These are phyloP conservation scores for Zootoca vivipara DNA, from an alignment of 2,113 vertebrate genomes.

Conservation along the genomic window DNA sequence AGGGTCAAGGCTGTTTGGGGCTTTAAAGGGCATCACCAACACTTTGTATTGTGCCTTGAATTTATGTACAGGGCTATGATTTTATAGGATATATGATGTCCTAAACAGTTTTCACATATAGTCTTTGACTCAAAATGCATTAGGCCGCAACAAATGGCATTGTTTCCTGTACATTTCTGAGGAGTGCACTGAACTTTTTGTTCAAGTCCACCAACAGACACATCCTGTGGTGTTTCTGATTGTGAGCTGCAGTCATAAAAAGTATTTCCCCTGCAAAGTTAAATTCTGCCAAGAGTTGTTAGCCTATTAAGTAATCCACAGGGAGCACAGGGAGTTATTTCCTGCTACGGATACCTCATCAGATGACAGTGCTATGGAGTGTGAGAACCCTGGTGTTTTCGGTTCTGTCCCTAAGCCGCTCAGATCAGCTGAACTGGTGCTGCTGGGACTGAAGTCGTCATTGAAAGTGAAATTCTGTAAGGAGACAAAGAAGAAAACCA, in stretches of 20 bases:
- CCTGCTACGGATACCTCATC: slow-evolving; percentile 86
- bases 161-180: not conserved
- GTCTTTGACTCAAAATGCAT: not conserved
- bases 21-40: no score
- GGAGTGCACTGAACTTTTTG: not conserved
- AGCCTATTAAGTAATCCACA: slow-evolving; percentile 3
- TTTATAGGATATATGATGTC: not conserved
- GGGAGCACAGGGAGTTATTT: slow-evolving; percentile 18
- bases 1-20: no score
- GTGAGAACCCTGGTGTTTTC: slow-evolving; percentile 81
- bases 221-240: not conserved
- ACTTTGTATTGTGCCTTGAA: not conserved
- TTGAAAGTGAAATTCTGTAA: slow-evolving; percentile 83
- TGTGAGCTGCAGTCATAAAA: not conserved
- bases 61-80: not conserved
- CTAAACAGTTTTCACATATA: not conserved
- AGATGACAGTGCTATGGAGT: slow-evolving; percentile 84
- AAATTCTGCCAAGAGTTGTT: not conserved
- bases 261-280: not conserved
- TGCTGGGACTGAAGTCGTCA: slow-evolving; percentile 92
- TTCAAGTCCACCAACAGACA: not conserved
- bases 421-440: slow-evolving; percentile 91
- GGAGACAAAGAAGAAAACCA: slow-evolving; percentile 46
- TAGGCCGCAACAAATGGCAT: not conserved
- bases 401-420: slow-evolving; percentile 84